Evolutionary conservation across 2,797 vertebrate species (phyloP), one percentile per base, ranked within the genome.

Genomic region (Peromyscus melanophrys): DNA sequence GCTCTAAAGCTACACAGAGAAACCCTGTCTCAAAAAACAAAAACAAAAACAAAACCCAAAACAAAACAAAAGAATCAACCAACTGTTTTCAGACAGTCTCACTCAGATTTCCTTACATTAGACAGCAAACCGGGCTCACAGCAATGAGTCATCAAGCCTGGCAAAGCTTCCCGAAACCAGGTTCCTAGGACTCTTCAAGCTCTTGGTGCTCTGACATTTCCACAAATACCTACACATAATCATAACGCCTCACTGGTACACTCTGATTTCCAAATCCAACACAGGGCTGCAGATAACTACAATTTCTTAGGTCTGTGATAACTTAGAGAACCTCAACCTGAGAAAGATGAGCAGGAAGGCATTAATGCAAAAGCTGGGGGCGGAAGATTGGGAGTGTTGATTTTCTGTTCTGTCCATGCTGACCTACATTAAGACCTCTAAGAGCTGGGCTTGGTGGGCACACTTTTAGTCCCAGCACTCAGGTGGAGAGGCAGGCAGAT

Each of bases 231-330:
- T 61, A 89, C 10, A 89, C 6, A 67, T 34, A 34, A 34, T 14
- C 29, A 34, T 67, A 31, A 69, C 40, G 57, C 61, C 75, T 80
- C 95, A 80, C 34, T 46, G 46, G 37, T n/a, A 6, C 23, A 11
- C n/a, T 96, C 76, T 92, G 46, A 80, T 93, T 87, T 87, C 80
- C 0, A 86, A 96, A 92, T 75, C 21, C 14, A 83, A 69, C 11
- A 67, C 12, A 92, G 34, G 40, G 84, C 67, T 94, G 31, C 11
- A 61, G 77, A 89, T 31, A 49, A 93, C 13, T 49, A n/a, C n/a
- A 27, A 40, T 76, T 49, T 7, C 34, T 49, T 34, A 77, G 59
- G n/a, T n/a, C 29, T 57, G 43, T 13, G 12, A 3, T 49, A 77
- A 59, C 43, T 93, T 31, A 57, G 3, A 43, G 34, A 81, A 40